Evolutionary conservation across 2,797 vertebrate genomes (phyloP), one percentile per base, ranked within the genome.

Genomic region (Onychomys torridus): DNA sequence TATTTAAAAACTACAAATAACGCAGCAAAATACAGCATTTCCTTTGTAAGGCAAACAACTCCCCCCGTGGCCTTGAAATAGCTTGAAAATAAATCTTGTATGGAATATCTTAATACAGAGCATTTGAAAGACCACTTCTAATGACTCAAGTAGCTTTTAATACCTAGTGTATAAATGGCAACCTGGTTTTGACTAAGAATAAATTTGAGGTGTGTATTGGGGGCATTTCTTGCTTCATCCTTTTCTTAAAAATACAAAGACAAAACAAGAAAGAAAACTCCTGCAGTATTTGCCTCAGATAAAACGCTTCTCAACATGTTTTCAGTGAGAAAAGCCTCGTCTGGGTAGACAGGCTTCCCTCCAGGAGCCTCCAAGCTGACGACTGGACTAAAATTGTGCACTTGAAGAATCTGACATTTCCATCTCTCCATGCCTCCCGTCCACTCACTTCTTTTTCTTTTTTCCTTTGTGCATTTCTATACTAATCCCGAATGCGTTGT

Each of bases 1-100:
- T 59, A 85, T 77, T 77, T 85, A 32, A 49, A 76, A 93, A 63
- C 65, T 95, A 92, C 87, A 98, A 98, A 98, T 82, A 17, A 97
- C 94, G 78, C 96, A 97, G 49, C 90, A 95, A 98, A 98, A 98
- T n/a, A 34, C 55, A 97, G 71, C 96, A 77, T 98, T 97, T 91
- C 81, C 92, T 69, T 88, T 61, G 14, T 86, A 97, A 96, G 1
- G 2, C 84, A 97, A 98, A 97, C 40, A 84, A 91, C 32, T 95
- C 95, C 49, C 92, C 97, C 77, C 5, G 0, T 61, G 78, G n/a
- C 81, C 88, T 79, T 13, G 3, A 95, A 93, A 93, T 37, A 91
- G 46, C 52, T 93, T 94, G 3, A 5, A 97, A 98, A 98, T 95
- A 96, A 97, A 90, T 91, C 84, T 96, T 14, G 10, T 65, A 52